phyloP scores from a whole-genome alignment of 1,140 invertebrate genomes.

The Nasonia longicornis region DNA sequence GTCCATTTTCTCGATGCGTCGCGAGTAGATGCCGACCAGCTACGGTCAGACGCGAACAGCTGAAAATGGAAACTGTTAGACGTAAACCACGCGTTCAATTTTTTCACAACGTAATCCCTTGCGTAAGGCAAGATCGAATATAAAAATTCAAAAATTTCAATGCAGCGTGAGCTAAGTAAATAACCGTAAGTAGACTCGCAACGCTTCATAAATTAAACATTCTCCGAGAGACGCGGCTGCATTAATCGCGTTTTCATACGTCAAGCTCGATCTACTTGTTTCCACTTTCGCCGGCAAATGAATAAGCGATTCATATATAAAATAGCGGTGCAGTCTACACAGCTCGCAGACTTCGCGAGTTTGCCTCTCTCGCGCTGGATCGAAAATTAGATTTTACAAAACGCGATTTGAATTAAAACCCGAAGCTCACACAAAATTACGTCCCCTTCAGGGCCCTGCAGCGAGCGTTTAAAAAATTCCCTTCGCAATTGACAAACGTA shows the following conservation, averaged over 20 bases:
- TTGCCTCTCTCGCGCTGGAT: background rate
- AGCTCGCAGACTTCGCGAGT: slow-evolving; percentile 8
- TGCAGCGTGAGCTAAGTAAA: background rate
- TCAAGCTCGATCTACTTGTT: slow-evolving; percentile 32
- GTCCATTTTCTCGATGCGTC: background rate
- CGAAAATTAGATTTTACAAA: slow-evolving; percentile 36
- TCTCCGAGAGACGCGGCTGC: background rate
- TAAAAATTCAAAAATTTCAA: background rate
- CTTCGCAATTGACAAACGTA: slow-evolving; percentile 43
- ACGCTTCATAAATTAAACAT: slow-evolving; percentile 21
- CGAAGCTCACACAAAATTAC: slow-evolving; percentile 20
- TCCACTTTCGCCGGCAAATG: background rate
- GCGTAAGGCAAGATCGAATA: background rate
- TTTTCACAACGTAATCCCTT: background rate
- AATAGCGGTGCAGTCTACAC: background rate
- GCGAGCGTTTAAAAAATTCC: slow-evolving; percentile 44
- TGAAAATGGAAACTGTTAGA: background rate
- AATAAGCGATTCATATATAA: slow-evolving; percentile 31
- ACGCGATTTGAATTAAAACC: slow-evolving; percentile 32
- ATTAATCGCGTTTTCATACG: slow-evolving; percentile 26
- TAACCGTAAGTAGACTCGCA: background rate
- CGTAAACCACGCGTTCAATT: no score
- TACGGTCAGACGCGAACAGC: background rate
- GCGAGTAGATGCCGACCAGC: background rate
- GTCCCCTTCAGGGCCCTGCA: background rate